Evolutionary conservation across 2,888 invertebrate species (phyloP).

Genomic region (Alloplasta piceator): DNA sequence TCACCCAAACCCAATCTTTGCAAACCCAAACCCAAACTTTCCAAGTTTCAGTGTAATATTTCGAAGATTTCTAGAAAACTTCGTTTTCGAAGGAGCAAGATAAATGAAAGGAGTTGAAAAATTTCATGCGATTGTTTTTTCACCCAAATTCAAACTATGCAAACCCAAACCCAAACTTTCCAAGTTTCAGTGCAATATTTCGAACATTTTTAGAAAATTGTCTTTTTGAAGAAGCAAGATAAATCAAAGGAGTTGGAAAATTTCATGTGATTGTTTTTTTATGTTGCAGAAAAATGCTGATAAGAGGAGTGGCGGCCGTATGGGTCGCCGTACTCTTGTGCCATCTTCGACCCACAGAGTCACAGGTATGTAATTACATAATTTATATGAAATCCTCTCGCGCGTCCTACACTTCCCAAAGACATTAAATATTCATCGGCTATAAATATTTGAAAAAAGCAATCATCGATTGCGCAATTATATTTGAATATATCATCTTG

Average conservation of each 20-base stretch:
- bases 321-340: constrained; percentile 88
- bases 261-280: constrained; percentile 74
- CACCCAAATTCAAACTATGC: no score
- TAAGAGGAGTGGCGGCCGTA: constrained; percentile 89
- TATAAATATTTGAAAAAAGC: not conserved
- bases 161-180: no score
- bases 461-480: not conserved
- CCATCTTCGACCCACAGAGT: constrained; percentile 85
- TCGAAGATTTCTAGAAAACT: no score
- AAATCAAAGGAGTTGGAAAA: not conserved
- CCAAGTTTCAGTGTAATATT: no score
- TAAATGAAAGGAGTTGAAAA: not conserved
- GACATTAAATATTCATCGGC: not conserved
- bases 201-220: no score
- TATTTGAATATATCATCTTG: constrained; percentile 15
- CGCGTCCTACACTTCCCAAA: constrained; percentile 15
- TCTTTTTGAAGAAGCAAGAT: no score
- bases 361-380: constrained; percentile 85
- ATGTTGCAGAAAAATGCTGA: constrained; percentile 89
- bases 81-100: no score
- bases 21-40: no score
- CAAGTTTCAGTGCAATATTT: no score
- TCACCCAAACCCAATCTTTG: no score
- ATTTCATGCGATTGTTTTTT: constrained; percentile 55
- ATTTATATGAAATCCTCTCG: not conserved